These are phyloP conservation scores for Ambastaia sidthimunki DNA, from an alignment of 2,797 vertebrate species.

Conservation along the genomic window DNA sequence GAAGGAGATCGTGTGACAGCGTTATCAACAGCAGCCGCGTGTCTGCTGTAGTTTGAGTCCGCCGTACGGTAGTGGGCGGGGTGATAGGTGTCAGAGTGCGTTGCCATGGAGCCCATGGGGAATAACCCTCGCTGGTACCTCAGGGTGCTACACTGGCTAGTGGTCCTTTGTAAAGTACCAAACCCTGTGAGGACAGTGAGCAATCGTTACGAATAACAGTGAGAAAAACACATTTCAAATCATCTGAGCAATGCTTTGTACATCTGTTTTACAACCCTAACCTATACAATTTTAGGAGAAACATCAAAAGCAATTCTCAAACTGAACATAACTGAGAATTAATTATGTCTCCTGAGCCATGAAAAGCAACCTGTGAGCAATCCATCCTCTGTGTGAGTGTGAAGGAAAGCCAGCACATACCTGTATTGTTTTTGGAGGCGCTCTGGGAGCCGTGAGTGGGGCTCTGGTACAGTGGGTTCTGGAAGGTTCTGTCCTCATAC, in stretches of 20 bases:
- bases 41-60: slow-evolving; percentile 82
- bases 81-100: slow-evolving; percentile 88
- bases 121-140: slow-evolving; percentile 94
- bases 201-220: slow-evolving; percentile 10
- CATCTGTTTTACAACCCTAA: background rate
- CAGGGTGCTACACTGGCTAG: slow-evolving; percentile 92
- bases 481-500: slow-evolving; percentile 92
- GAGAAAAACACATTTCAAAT: background rate
- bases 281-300: background rate
- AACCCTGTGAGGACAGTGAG: slow-evolving; percentile 74
- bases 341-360: background rate
- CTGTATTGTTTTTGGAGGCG: slow-evolving; percentile 84
- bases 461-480: slow-evolving; percentile 92
- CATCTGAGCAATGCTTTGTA: background rate
- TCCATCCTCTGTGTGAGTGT: background rate
- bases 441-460: slow-evolving; percentile 84
- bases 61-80: slow-evolving; percentile 79
- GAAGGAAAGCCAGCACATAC: slow-evolving; percentile 56
- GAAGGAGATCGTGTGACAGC: slow-evolving; percentile 88
- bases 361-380: background rate
- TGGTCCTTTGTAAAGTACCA: slow-evolving; percentile 89
- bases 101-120: slow-evolving; percentile 83
- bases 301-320: background rate
- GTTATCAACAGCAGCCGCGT: slow-evolving; percentile 81
- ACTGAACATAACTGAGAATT: background rate